phyloP scores from a whole-genome alignment of 1,140 invertebrate genomes.

The Leptopilina boulardi region DNA sequence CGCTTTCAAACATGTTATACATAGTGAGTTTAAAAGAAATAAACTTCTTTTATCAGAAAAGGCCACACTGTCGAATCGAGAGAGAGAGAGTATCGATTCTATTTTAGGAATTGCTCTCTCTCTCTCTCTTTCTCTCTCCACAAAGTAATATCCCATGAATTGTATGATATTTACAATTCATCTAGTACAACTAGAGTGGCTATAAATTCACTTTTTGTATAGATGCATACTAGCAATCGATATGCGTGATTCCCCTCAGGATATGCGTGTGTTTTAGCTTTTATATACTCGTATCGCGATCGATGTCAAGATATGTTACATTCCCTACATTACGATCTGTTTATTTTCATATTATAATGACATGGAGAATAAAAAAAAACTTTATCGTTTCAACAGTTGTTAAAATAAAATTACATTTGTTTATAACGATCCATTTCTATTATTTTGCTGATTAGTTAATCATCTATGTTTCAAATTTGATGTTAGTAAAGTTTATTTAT shows the following conservation, averaged over 20 bases:
- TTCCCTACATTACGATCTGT: neutral
- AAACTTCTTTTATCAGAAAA: neutral
- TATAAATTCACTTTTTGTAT: slow-evolving; percentile 5
- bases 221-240: neutral
- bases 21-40: neutral
- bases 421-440: no score
- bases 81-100: neutral
- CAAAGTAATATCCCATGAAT: neutral
- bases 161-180: slow-evolving; percentile 8
- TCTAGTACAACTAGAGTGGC: neutral
- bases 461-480: no score
- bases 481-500: no score
- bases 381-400: no score
- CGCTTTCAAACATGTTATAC: neutral
- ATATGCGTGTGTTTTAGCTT: slow-evolving; percentile 8
- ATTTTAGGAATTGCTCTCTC: slow-evolving; percentile 2
- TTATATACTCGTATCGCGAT: neutral
- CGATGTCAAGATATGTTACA: neutral
- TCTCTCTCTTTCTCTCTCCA: no score
- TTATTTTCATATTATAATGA: neutral
- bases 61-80: neutral
- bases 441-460: no score
- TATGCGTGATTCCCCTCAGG: slow-evolving; percentile 9
- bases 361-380: no score
- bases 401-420: no score